Evolutionary conservation across 1,140 invertebrate species (phyloP).

Genomic region (Zaprionus lachaisei): DNA sequence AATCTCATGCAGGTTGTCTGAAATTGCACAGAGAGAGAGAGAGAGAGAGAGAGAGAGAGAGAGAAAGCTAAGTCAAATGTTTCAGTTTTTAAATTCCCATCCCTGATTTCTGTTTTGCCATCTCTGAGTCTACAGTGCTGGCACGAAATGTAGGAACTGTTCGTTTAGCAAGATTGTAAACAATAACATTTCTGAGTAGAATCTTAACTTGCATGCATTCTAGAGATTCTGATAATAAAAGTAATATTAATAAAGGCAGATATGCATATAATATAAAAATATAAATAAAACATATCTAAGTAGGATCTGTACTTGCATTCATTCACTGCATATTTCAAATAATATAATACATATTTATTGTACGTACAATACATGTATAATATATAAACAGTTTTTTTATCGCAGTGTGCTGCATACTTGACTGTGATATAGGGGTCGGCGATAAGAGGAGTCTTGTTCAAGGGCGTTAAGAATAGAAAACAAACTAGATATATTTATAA

Average conservation of each 20-base stretch:
- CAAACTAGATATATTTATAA: background rate
- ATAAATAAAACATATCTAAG: too few species aligned
- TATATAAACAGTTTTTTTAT: background rate
- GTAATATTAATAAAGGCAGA: too few species aligned
- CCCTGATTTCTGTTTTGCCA: background rate
- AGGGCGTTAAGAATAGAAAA: background rate
- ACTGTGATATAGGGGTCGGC: background rate
- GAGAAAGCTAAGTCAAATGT: background rate
- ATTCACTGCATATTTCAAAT: too few species aligned
- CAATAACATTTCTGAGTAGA: too few species aligned
- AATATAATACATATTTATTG: too few species aligned
- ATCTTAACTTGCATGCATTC: background rate
- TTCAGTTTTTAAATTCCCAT: background rate
- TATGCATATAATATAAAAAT: too few species aligned
- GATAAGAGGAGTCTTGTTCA: background rate
- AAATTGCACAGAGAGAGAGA: slow-evolving; percentile 6
- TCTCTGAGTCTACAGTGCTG: background rate
- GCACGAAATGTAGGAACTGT: background rate
- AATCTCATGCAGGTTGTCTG: slow-evolving; percentile 89
- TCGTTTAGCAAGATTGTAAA: too few species aligned
- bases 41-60: background rate
- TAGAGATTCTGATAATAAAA: background rate
- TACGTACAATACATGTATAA: too few species aligned
- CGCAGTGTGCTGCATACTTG: background rate
- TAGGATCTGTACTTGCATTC: too few species aligned